Evolutionary conservation across 2,888 invertebrate genomes (phyloP).

Genomic region (Serripes groenlandicus): DNA sequence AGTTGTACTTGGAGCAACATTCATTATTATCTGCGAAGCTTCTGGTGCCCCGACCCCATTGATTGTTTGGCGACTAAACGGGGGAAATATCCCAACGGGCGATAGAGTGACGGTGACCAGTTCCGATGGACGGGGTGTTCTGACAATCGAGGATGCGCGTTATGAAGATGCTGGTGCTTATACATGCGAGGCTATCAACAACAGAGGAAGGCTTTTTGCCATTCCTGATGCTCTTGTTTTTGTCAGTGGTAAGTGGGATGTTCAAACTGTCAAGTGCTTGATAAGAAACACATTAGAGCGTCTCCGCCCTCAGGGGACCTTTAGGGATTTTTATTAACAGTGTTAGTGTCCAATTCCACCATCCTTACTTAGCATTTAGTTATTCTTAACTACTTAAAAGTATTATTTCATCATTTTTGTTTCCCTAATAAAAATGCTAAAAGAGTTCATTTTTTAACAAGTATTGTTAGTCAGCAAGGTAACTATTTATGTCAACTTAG

Average conservation of each 20-base stretch:
- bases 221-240: conserved; percentile 95
- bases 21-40: conserved; percentile 94
- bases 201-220: conserved; percentile 94
- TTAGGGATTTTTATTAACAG: too few species aligned
- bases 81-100: conserved; percentile 90
- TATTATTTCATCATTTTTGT: too few species aligned
- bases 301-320: too few species aligned
- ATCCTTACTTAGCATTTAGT: too few species aligned
- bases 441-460: too few species aligned
- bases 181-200: conserved; percentile 98
- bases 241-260: conserved; percentile 88
- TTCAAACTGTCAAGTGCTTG: too few species aligned
- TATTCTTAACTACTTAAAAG: too few species aligned
- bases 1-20: conserved; percentile 90
- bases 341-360: too few species aligned
- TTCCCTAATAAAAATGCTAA: too few species aligned
- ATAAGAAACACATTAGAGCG: too few species aligned
- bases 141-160: conserved; percentile 89
- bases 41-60: conserved; percentile 96
- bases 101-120: conserved; percentile 88
- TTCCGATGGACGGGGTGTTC: conserved; percentile 92
- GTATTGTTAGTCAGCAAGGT: too few species aligned
- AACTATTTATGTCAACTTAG: too few species aligned
- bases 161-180: conserved; percentile 96
- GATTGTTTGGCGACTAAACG: conserved; percentile 98